Evolutionary conservation across 2,888 invertebrate genomes (phyloP).

Genomic region (Crossocerus cetratus): DNA sequence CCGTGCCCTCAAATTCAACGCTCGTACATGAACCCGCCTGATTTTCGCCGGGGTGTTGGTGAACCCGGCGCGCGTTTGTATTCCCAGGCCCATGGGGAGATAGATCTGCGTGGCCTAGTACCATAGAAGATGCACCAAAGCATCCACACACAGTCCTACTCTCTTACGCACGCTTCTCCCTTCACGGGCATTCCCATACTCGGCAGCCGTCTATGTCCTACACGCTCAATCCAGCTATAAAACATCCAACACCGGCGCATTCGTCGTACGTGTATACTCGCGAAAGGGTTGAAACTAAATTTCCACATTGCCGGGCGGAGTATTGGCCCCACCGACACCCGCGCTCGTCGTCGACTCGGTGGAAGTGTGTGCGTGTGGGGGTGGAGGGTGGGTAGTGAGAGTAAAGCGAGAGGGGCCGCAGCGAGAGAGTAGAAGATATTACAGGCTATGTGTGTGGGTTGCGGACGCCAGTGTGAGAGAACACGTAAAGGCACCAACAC

Average conservation of each 20-base stretch:
- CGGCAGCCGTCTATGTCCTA: constrained; percentile 19
- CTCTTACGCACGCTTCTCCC: constrained; percentile 2
- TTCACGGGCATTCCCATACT: constrained; percentile 15
- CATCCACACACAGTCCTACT: constrained; percentile 9
- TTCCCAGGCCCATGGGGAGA: constrained; percentile 36
- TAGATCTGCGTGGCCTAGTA: constrained; percentile 45
- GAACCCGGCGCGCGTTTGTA: constrained; percentile 17
- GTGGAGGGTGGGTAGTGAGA: no score
- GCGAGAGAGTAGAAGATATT: background rate
- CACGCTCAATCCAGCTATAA: constrained; percentile 52
- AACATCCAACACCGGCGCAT: constrained; percentile 41
- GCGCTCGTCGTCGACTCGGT: constrained; percentile 21
- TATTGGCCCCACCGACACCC: constrained; percentile 58
- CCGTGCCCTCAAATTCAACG: no score
- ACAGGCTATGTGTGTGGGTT: background rate
- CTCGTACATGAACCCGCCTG: no score
- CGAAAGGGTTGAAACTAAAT: constrained; percentile 53
- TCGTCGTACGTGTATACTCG: constrained; percentile 11
- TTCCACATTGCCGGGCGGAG: constrained; percentile 61
- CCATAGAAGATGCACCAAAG: constrained; percentile 25
- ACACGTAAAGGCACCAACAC: constrained; percentile 6
- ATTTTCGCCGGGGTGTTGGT: background rate
- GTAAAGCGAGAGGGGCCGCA: background rate
- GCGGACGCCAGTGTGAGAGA: constrained; percentile 20
- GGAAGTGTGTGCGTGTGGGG: background rate